Conservation (phyloP, 1,140 invertebrate species). For the Chrysomallon squamiferum region DNA sequence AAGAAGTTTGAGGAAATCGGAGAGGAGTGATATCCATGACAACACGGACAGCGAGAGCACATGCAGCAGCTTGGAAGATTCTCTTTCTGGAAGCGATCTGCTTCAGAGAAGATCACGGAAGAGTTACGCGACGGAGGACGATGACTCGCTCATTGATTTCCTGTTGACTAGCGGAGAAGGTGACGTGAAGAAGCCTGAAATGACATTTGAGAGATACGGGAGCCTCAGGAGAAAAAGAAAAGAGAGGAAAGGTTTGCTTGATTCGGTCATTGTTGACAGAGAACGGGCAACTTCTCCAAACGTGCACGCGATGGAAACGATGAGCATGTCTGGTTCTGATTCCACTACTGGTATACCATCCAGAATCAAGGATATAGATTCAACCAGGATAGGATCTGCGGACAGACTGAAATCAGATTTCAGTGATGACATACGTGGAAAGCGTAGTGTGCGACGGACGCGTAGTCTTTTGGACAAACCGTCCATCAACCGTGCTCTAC, state of each 20-base stretch:
- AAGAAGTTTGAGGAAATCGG: conserved; percentile 3
- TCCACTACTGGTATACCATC: neutral
- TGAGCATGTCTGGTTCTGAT: neutral
- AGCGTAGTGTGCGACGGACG: conserved; percentile 22
- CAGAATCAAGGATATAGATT: neutral
- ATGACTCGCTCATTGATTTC: conserved; percentile 47
- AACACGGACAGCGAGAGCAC: conserved; percentile 31
- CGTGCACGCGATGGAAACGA: conserved; percentile 1
- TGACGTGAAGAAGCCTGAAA: conserved; percentile 22
- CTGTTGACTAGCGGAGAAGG: conserved; percentile 30
- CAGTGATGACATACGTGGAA: neutral
- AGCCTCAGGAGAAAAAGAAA: conserved; percentile 41
- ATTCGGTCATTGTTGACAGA: conserved; percentile 24
- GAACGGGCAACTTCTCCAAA: conserved; percentile 53
- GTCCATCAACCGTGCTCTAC: neutral
- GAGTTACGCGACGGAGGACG: conserved; percentile 35
- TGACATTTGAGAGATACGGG: conserved; percentile 42
- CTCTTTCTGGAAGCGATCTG: conserved; percentile 1
- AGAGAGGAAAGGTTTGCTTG: conserved; percentile 23
- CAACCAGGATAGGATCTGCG: neutral
- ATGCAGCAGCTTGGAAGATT: conserved; percentile 34
- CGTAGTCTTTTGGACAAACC: conserved; percentile 41
- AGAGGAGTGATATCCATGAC: neutral
- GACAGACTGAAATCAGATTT: neutral
- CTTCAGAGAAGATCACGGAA: conserved; percentile 18